Conservation (phyloP, 2,888 invertebrate genomes). For the Apamea anceps region DNA sequence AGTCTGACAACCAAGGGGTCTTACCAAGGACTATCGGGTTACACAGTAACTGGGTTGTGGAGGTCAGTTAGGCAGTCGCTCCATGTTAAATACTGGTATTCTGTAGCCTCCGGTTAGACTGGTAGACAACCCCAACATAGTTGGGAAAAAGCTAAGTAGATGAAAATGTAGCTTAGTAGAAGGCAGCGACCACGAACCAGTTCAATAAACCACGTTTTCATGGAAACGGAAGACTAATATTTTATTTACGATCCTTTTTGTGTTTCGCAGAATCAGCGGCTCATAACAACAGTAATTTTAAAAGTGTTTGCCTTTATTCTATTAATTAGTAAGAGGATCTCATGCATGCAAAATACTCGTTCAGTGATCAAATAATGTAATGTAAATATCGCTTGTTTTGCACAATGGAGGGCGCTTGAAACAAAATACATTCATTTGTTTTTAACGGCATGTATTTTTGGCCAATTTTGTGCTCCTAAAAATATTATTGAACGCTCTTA, state of each 20-base stretch:
- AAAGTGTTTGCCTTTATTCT: neutral
- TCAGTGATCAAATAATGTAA: constrained; percentile 2
- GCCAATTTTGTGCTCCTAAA: neutral
- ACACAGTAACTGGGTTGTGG: no score
- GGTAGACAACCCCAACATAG: neutral
- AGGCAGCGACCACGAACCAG: no score
- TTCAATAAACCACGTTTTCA: neutral
- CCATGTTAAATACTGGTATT: neutral
- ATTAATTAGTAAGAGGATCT: constrained; percentile 12
- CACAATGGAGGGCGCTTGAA: neutral
- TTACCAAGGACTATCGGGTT: no score
- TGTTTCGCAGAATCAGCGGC: neutral
- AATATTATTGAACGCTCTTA: neutral
- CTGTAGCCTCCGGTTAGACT: neutral
- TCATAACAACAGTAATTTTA: neutral
- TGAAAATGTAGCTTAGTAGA: neutral
- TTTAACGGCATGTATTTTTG: neutral
- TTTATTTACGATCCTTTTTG: neutral
- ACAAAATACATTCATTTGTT: neutral
- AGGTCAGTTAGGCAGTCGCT: neutral
- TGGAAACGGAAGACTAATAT: neutral
- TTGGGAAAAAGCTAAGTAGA: neutral
- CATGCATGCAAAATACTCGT: neutral
- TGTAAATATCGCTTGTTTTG: neutral
- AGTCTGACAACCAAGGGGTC: no score